Base-by-base conservation (phyloP, 2,888 invertebrate species). In the Pelosia muscerda region DNA sequence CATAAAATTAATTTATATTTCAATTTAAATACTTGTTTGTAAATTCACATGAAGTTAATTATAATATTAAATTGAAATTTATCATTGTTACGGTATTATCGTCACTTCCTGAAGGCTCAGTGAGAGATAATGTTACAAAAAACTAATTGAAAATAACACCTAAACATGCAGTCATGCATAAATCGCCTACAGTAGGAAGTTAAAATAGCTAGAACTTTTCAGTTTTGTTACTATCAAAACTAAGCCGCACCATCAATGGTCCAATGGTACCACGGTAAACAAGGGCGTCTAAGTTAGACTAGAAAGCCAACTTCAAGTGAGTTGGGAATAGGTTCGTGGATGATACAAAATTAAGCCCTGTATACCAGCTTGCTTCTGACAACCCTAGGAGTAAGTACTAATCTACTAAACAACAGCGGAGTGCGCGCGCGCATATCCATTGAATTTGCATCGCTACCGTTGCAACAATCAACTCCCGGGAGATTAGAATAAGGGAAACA, bases 381-480 rank as follows among this genome's bases (percentile, higher is more conserved):
- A 81, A 49, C 75, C 76, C 77, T 76, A 56, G 58, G 3, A 28
- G 55, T 23, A 64, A 58, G 65, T 60, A 69, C 26, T 68, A 68
- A 64, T 69, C 28, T 68, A 64, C 61, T 67, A 25, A 61, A 53
- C 9, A 10, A 25, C 34, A 25, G 26, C 68, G 25, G 71, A 74
- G 75, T 75, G 79, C 79, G 81, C 75, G 73, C 70, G 79, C 78
- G 81, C 77, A 75, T 79, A 66, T 74, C 75, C 69, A 76, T 78
- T 79, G 77, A 79, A 81, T 79, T 76, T 78, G 75, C 75, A 75
- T 77, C 74, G 81, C 70, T 68, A 77, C 75, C 75, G 75, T 76
- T 77, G 70, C 76, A 81, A 83, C 83, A 74, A 80, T 80, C 74
- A 79, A 76, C 76, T 86, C 84, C 84, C 72, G 58, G 59, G 83